Percentiles rank a stretch among this genome's conserved stretches.
These are phyloP conservation scores for Scopus umbretta DNA, from an alignment of 2,113 vertebrate genomes.

Conservation along the genomic window DNA sequence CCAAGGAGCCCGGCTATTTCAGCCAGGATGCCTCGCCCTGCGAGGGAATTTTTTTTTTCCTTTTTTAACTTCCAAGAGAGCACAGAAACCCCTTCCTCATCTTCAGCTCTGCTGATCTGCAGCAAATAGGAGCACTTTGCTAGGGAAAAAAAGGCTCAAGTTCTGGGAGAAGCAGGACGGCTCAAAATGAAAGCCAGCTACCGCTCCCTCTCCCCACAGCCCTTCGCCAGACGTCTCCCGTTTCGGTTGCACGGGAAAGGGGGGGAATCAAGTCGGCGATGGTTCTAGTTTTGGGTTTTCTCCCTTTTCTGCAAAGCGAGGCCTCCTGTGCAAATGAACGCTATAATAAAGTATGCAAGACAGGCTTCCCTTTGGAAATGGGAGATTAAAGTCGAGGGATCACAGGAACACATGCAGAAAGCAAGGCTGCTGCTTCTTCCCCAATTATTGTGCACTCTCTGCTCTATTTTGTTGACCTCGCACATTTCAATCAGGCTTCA, in stretches of 20 bases:
- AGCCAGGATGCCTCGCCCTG: not conserved
- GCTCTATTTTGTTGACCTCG: conserved; percentile 73
- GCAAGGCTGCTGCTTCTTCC: conserved; percentile 48
- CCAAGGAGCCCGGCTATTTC: not conserved
- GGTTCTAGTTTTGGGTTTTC: not conserved
- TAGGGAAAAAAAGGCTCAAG: not conserved
- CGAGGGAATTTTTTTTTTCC: no score
- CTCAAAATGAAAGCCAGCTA: not conserved
- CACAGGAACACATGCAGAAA: conserved; percentile 37
- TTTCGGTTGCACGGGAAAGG: not conserved
- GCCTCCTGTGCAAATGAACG: not conserved
- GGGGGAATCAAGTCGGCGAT: not conserved
- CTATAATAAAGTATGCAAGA: conserved; percentile 53
- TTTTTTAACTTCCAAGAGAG: not conserved
- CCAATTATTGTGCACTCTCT: conserved; percentile 69
- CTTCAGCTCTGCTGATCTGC: not conserved
- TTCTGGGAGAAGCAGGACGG: not conserved
- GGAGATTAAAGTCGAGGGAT: conserved; percentile 60
- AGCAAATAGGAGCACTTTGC: not conserved
- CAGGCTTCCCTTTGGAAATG: conserved; percentile 61
- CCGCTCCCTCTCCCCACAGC: not conserved
- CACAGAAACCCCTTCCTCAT: not conserved
- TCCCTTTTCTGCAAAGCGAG: not conserved
- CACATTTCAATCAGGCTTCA: conserved; percentile 72
- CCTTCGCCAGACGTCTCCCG: not conserved